Evolutionary conservation across 2,888 invertebrate genomes (phyloP).

Genomic region (Athalia cordata): DNA sequence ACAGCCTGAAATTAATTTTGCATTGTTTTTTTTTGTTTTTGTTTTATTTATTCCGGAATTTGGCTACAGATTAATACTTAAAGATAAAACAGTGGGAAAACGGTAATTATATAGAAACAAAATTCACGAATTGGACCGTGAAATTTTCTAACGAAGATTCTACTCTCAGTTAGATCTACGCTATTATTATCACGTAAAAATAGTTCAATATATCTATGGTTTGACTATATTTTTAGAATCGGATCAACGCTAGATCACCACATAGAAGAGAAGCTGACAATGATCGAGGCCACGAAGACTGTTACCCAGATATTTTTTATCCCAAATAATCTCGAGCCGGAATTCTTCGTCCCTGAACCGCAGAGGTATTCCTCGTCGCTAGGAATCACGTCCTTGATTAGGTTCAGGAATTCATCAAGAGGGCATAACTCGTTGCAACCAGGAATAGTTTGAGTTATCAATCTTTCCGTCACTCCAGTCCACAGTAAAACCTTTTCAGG

Average conservation of each 20-base stretch:
- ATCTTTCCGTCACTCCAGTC: conserved; percentile 66
- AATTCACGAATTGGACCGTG: no score
- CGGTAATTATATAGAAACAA: no score
- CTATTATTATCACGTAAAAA: no score
- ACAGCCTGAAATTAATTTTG: no score
- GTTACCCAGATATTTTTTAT: not conserved
- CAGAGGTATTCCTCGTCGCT: conserved; percentile 60
- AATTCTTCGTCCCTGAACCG: not conserved
- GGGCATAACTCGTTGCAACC: conserved; percentile 69
- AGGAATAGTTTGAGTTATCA: conserved; percentile 67
- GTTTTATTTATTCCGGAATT: no score
- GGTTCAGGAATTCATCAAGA: conserved; percentile 65
- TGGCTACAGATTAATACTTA: no score
- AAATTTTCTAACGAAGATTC: no score
- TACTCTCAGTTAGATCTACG: no score
- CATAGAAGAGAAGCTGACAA: not conserved
- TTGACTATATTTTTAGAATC: not conserved
- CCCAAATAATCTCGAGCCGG: not conserved
- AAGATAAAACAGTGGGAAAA: no score
- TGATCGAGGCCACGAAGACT: not conserved
- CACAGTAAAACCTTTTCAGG: conserved; percentile 67
- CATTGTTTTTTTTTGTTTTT: no score
- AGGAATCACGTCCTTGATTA: conserved; percentile 64
- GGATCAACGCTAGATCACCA: not conserved
- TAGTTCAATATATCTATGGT: no score